These are phyloP conservation scores for Beroe ovata DNA, from an alignment of 37 sponge, comb jelly and placozoan genomes.

Conservation along the genomic window DNA sequence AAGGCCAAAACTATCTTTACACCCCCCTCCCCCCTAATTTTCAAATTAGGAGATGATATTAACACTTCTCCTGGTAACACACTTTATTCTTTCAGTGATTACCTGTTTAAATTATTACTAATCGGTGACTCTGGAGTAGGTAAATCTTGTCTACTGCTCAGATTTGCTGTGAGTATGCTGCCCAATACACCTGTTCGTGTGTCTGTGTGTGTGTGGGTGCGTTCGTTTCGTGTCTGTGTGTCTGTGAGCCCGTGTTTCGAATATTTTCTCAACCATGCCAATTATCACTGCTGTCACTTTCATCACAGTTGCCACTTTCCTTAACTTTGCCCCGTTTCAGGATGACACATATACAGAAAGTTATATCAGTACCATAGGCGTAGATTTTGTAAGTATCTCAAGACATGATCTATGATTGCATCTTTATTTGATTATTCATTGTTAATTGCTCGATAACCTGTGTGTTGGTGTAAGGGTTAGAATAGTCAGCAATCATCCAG, in stretches of 20 bases:
- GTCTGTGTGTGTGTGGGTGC: too few relatives aligned
- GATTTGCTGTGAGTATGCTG: slow-evolving; percentile 80
- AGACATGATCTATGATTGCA: too few relatives aligned
- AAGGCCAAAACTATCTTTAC: neutral
- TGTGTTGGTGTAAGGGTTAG: too few relatives aligned
- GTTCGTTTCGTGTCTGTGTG: too few relatives aligned
- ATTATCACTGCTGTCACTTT: neutral
- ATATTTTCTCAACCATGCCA: too few relatives aligned
- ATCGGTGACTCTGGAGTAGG: slow-evolving; percentile 99
- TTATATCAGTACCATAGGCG: slow-evolving; percentile 98
- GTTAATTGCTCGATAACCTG: too few relatives aligned
- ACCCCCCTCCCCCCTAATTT: too few relatives aligned
- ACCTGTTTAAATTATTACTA: slow-evolving; percentile 93
- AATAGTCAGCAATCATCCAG: too few relatives aligned
- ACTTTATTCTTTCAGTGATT: slow-evolving; percentile 74
- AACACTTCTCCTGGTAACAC: neutral
- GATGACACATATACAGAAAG: slow-evolving; percentile 98
- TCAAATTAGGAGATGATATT: too few relatives aligned
- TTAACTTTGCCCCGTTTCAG: slow-evolving; percentile 69
- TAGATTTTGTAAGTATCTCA: slow-evolving; percentile 91
- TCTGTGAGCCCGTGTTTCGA: too few relatives aligned
- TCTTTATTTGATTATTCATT: too few relatives aligned
- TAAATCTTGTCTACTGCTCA: slow-evolving; percentile 94
- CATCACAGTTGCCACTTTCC: neutral
- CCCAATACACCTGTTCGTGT: neutral